Evolutionary conservation across 2,797 vertebrate genomes (phyloP), one percentile per base, ranked within the genome.

Genomic region (Astyanax mexicanus): DNA sequence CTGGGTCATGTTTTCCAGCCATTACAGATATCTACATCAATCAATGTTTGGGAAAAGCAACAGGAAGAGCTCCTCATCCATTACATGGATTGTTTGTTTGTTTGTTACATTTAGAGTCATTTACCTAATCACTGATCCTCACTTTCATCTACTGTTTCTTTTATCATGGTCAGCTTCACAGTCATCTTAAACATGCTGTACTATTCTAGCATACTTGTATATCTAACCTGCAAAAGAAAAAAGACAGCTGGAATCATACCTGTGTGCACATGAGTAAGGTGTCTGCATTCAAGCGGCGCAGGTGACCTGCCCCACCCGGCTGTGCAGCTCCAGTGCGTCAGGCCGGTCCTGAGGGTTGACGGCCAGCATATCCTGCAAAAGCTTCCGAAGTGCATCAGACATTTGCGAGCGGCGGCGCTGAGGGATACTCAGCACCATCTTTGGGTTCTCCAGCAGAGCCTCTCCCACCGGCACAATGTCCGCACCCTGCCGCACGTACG

Each of bases 341-440:
- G 97, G 97, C 78, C 97, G 92, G 88, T 98, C 96, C 90, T 97
- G 96, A 1, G 97, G 97, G 88, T 98, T 98, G 85, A 95, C 96
- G 73, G 97, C 94, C 65, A 98, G 92, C 97, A 99, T 99, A 89
- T 99, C 96, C 87, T 93, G 95, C 89, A 99, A 88, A 86, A 99
- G 96, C 89, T 94, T 95, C 83, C 91, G 94, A 81, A 98, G 94
- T 3, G 93, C 95, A 35, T 96, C 94, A 27, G 96, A 96, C 96
- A 98, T 98, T 90, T 94, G 94, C 76, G 96, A 97, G 88, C 95
- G 93, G 83, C 95, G 95, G 87, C 95, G 96, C 92, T 96, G 96
- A 29, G 97, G 97, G 91, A 99, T 98, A 88, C 94, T 94, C 87
- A 98, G 91, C 85, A 97, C 94, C 97, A 98, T 98, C 93, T 96